Conservation (phyloP, 2,113 vertebrate genomes). For the Silurus meridionalis region DNA sequence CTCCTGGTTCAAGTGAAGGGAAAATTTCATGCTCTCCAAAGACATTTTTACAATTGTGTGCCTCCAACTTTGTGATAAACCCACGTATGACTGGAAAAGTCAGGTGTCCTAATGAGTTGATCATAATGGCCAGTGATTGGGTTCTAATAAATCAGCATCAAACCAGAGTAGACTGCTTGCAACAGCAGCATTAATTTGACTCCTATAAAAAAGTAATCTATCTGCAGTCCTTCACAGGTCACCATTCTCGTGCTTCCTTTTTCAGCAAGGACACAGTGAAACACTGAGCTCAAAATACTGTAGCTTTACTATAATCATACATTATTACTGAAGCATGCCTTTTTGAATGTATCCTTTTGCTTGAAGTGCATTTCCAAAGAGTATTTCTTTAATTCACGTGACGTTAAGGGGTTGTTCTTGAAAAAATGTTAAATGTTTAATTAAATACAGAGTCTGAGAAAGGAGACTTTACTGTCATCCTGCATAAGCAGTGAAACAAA, state of each 20-base stretch:
- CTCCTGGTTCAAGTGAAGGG: no score
- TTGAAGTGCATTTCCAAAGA: neutral
- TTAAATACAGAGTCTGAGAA: neutral
- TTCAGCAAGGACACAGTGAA: no score
- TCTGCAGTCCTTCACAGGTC: neutral
- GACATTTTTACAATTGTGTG: no score
- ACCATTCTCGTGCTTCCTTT: neutral
- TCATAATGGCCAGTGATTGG: neutral
- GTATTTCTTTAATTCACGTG: neutral
- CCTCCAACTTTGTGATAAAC: no score
- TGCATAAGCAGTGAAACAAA: neutral
- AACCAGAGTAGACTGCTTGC: neutral
- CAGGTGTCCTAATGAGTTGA: neutral
- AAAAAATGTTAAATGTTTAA: neutral
- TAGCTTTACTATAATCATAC: no score
- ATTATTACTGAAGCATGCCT: no score
- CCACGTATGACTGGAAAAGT: neutral
- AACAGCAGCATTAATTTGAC: neutral
- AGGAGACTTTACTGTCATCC: neutral
- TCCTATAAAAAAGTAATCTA: neutral
- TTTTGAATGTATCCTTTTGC: neutral
- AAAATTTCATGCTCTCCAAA: no score
- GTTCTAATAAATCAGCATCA: neutral
- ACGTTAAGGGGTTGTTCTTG: neutral
- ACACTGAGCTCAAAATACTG: no score